Evolutionary conservation across 1,140 invertebrate species (phyloP).

Genomic region (Lanistes nyassanus): DNA sequence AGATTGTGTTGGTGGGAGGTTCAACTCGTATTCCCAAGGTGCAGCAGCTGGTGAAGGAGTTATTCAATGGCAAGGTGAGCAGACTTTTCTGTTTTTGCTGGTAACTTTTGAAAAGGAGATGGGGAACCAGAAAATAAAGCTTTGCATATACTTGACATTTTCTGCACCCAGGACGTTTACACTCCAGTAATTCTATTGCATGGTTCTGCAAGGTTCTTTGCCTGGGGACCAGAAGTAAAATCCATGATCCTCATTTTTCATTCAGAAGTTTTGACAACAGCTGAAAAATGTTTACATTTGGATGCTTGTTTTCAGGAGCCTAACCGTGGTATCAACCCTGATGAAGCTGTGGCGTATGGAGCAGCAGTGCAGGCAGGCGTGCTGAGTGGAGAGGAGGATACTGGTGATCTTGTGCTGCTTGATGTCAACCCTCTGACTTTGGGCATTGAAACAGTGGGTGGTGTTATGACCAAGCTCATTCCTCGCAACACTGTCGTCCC

Average conservation of each 20-base stretch:
- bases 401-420: conserved; percentile 94
- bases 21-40: conserved; percentile 99
- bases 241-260: too few species aligned
- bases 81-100: too few species aligned
- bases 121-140: too few species aligned
- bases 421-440: conserved; percentile 98
- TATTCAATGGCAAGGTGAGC: conserved; percentile 78
- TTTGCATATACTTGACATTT: too few species aligned
- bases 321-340: conserved; percentile 97
- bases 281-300: background rate
- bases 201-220: too few species aligned
- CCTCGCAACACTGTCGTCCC: conserved; percentile 98
- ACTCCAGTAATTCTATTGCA: too few species aligned
- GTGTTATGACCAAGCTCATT: conserved; percentile 99
- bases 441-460: conserved; percentile 99
- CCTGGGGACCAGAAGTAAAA: too few species aligned
- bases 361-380: conserved; percentile 97
- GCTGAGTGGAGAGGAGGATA: conserved; percentile 79
- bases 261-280: too few species aligned
- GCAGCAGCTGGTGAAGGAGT: conserved; percentile 98
- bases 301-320: conserved; percentile 77
- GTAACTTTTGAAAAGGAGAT: too few species aligned
- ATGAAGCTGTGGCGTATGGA: conserved; percentile 84
- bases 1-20: conserved; percentile 98
- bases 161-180: too few species aligned